phyloP scores from a whole-genome alignment of 1,140 invertebrate genomes.

The Nylanderia fulva region DNA sequence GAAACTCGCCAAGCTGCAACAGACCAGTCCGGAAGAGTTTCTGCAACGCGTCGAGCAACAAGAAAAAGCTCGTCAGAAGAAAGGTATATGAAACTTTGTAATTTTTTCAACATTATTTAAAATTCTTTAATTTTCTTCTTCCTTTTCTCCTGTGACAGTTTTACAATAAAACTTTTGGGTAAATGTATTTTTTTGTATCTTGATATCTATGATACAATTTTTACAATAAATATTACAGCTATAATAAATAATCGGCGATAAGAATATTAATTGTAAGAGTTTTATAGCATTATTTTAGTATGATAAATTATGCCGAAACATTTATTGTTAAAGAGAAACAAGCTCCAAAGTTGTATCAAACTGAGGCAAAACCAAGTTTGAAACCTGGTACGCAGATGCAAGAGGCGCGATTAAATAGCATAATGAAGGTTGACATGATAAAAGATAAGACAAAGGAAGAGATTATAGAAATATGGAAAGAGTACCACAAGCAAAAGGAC shows the following conservation, averaged over 20 bases:
- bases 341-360: constrained; percentile 73
- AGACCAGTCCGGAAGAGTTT: constrained; percentile 92
- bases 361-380: constrained; percentile 84
- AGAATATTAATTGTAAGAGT: constrained; percentile 13
- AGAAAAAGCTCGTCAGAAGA: constrained; percentile 84
- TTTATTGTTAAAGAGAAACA: constrained; percentile 71
- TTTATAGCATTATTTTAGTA: background rate
- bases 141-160: background rate
- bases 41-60: constrained; percentile 88
- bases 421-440: constrained; percentile 93
- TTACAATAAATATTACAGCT: background rate
- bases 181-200: background rate
- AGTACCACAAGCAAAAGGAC: constrained; percentile 93
- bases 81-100: constrained; percentile 76
- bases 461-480: constrained; percentile 92
- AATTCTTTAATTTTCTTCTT: background rate
- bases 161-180: background rate
- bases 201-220: background rate
- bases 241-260: background rate
- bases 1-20: constrained; percentile 91
- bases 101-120: background rate
- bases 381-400: constrained; percentile 82
- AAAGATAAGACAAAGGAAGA: constrained; percentile 91
- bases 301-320: constrained; percentile 7
- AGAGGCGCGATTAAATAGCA: constrained; percentile 87